Percentiles rank a stretch among this genome's conserved stretches.
Conservation (phyloP, 2,888 invertebrate genomes). For the Schizotus pectinicornis region DNA sequence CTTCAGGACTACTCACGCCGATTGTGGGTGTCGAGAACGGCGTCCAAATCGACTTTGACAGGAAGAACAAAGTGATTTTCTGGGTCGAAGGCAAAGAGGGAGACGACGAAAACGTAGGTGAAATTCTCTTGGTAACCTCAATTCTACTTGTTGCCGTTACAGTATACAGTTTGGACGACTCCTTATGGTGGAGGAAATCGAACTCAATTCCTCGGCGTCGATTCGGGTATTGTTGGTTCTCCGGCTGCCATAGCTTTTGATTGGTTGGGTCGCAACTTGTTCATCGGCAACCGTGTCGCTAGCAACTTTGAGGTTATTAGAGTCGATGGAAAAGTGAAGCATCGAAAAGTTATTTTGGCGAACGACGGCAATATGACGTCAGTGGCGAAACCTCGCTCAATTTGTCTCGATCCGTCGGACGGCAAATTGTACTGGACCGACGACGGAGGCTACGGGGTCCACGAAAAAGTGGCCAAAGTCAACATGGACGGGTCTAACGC, state of each 20-base stretch:
- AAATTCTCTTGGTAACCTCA: not conserved
- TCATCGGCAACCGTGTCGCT: conserved; percentile 87
- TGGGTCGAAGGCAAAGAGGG: conserved; percentile 85
- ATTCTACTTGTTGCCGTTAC: conserved; percentile 30
- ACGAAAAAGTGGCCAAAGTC: conserved; percentile 86
- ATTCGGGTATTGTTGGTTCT: conserved; percentile 87
- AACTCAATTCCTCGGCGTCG: conserved; percentile 79
- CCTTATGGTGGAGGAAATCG: conserved; percentile 86
- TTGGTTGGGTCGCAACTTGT: conserved; percentile 95
- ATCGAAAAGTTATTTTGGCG: conserved; percentile 83
- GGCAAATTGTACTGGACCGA: conserved; percentile 98
- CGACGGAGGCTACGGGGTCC: conserved; percentile 89
- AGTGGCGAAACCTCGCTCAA: conserved; percentile 84
- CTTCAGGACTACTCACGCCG: conserved; percentile 81
- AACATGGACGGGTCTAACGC: conserved; percentile 93
- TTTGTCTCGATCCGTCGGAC: conserved; percentile 91
- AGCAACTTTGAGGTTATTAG: conserved; percentile 90
- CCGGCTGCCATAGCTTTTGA: conserved; percentile 93
- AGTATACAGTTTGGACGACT: conserved; percentile 86
- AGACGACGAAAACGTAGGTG: conserved; percentile 69
- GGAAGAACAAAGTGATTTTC: conserved; percentile 81
- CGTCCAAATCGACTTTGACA: conserved; percentile 90
- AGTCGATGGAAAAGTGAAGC: conserved; percentile 83
- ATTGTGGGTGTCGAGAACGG: conserved; percentile 89
- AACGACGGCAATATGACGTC: conserved; percentile 88